phyloP scores from a whole-genome alignment of 1,140 invertebrate genomes.

The Sarcophaga peregrina region DNA sequence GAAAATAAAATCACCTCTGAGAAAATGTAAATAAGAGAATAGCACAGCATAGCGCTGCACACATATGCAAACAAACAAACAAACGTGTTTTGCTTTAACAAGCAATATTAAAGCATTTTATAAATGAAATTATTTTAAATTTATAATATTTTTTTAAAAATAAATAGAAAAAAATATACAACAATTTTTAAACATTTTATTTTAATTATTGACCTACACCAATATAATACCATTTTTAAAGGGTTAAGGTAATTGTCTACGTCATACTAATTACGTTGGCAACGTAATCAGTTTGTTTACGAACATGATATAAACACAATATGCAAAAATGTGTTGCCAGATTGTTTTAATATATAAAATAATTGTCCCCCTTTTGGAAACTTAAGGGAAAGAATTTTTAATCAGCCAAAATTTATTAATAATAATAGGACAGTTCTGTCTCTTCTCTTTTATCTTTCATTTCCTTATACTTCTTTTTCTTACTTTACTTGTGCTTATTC shows the following conservation, averaged over 20 bases:
- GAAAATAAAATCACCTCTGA: background rate
- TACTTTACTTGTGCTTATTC: no score
- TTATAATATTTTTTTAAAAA: no score
- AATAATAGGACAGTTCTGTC: no score
- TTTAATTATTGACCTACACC: background rate
- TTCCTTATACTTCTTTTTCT: no score
- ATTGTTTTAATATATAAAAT: background rate
- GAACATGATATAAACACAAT: background rate
- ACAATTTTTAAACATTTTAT: no score
- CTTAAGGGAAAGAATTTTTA: no score
- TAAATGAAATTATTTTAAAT: no score
- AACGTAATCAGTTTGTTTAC: conserved; percentile 24
- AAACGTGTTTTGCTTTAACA: background rate
- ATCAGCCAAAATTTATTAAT: no score
- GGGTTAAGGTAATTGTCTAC: background rate
- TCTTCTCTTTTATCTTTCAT: no score
- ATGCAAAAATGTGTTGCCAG: background rate
- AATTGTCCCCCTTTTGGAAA: no score
- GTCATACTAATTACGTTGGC: background rate
- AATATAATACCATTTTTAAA: background rate
- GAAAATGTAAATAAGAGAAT: background rate
- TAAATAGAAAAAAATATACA: no score
- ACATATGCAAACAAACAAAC: background rate
- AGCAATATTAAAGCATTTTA: background rate
- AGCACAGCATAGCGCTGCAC: no score